A percentile compares a stretch with the other conserved stretches of the same genome.
Conservation (phyloP, 2,888 invertebrate species). For the Pollenia angustigena region DNA sequence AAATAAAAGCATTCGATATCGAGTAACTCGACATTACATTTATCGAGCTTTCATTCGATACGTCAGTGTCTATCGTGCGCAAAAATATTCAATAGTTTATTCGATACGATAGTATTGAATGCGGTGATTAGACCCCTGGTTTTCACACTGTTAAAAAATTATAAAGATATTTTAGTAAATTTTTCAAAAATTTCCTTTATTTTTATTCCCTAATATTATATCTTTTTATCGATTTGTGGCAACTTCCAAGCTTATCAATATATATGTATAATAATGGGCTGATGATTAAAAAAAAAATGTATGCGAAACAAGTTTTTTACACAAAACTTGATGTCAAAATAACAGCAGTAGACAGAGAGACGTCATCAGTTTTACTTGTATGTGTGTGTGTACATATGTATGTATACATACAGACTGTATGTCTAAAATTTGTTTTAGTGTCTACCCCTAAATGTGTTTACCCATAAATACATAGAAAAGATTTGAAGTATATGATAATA, state of each 20-base stretch:
- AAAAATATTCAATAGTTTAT: no score
- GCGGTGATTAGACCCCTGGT: no score
- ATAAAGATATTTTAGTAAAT: no score
- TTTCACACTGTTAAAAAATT: no score
- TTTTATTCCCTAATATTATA: no score
- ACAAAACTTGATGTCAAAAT: conserved; percentile 4
- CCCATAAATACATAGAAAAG: background rate
- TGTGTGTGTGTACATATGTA: background rate
- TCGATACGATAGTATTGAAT: no score
- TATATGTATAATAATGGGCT: background rate
- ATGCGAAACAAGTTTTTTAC: background rate
- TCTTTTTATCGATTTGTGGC: background rate
- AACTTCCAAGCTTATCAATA: conserved; percentile 9
- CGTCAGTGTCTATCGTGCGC: no score
- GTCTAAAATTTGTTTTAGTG: background rate
- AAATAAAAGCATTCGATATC: no score
- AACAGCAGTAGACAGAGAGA: conserved; percentile 40
- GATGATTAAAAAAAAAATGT: background rate
- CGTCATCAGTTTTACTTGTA: conserved; percentile 36
- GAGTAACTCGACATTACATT: no score
- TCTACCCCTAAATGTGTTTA: background rate
- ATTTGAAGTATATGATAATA: conserved; percentile 24
- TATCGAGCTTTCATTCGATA: no score
- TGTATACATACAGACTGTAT: no score
- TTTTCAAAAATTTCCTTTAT: no score